Conservation (phyloP, 1,140 invertebrate genomes). For the Eufriesea mexicana region DNA sequence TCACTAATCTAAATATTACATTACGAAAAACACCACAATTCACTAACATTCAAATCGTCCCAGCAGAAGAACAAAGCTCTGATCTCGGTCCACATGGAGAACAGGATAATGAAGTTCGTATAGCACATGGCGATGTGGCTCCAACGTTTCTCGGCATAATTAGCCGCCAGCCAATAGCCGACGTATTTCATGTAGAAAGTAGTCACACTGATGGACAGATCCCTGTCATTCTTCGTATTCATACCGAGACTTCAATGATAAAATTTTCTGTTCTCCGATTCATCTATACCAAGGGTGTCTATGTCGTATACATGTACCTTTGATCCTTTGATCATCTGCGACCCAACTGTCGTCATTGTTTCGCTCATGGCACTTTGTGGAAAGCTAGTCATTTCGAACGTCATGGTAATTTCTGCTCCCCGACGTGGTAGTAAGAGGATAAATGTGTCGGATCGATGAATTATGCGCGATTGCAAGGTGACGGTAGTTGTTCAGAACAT, state of each 20-base stretch:
- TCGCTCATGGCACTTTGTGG: not conserved
- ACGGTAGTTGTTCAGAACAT: not conserved
- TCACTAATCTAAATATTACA: too few relatives aligned
- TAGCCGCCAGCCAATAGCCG: constrained; percentile 53
- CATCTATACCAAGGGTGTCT: too few relatives aligned
- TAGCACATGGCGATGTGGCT: constrained; percentile 12
- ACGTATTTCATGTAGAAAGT: constrained; percentile 35
- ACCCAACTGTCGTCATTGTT: not conserved
- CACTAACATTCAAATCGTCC: constrained; percentile 55
- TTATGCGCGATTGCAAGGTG: not conserved
- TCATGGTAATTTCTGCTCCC: not conserved
- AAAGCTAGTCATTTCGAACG: not conserved
- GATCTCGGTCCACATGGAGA: not conserved
- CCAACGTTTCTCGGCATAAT: not conserved
- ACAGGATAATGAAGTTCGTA: not conserved
- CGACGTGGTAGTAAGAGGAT: too few relatives aligned
- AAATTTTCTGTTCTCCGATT: too few relatives aligned
- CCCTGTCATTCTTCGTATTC: not conserved
- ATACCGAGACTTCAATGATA: not conserved
- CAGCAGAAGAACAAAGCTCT: constrained; percentile 41
- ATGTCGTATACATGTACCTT: not conserved
- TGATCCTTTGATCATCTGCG: rapidly evolving
- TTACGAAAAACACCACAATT: too few relatives aligned
- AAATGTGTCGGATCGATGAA: not conserved
- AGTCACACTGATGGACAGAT: not conserved